A percentile compares a stretch with the other conserved stretches of the same genome.
Evolutionary conservation across 2,797 vertebrate genomes (phyloP).

Genomic region (Amniataba percoides): DNA sequence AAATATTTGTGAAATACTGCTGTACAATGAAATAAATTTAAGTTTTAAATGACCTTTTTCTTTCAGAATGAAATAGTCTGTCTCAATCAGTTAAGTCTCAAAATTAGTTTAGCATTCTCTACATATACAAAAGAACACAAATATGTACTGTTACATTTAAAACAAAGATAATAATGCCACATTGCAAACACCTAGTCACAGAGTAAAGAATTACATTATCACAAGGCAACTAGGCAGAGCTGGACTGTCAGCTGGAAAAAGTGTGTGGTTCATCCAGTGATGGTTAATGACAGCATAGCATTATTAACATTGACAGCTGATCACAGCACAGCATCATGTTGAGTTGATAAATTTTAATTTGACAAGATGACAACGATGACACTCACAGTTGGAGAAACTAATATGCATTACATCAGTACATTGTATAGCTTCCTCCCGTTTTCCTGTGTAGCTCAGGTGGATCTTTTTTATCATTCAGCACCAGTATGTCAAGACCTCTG

Average conservation of each 20-base stretch:
- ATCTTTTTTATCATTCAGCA: background rate
- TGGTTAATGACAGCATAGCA: too few species aligned
- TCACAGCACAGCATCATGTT: background rate
- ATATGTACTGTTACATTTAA: background rate
- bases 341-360: background rate
- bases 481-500: constrained; percentile 32
- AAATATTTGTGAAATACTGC: constrained; percentile 77
- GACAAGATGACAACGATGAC: background rate
- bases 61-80: background rate
- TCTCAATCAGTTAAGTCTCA: constrained; percentile 1
- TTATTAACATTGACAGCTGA: background rate
- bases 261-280: too few species aligned
- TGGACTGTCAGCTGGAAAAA: background rate
- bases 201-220: background rate
- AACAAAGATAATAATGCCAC: background rate
- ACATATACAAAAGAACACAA: background rate
- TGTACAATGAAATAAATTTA: constrained; percentile 71
- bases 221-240: background rate
- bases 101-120: background rate
- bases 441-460: background rate
- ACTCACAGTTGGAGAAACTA: background rate
- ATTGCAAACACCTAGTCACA: background rate
- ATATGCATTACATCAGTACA: background rate
- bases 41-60: constrained; percentile 40
- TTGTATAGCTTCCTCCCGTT: background rate